Conservation (phyloP, 2,797 vertebrate species). For the Sebastes jordani region DNA sequence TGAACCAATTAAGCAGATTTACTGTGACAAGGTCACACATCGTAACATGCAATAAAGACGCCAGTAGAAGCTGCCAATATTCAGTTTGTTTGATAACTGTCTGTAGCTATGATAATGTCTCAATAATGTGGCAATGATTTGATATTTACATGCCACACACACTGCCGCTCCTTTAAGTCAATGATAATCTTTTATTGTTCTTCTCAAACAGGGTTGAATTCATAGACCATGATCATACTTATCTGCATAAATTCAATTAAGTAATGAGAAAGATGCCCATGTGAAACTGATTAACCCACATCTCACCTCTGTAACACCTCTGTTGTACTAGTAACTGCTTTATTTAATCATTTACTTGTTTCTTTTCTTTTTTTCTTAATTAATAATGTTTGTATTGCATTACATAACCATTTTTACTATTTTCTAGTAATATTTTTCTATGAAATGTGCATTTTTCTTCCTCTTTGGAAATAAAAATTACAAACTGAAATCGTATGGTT, state of each 20-base stretch:
- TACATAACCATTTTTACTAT: neutral
- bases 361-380: neutral
- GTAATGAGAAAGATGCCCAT: neutral
- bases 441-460: neutral
- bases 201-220: neutral
- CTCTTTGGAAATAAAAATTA: neutral
- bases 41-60: constrained; percentile 23
- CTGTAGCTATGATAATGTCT: neutral
- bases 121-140: neutral
- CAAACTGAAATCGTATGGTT: neutral
- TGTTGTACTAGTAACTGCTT: no score
- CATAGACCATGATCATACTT: neutral
- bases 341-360: no score
- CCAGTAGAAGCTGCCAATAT: neutral
- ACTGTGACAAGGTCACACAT: neutral
- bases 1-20: constrained; percentile 11
- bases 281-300: no score
- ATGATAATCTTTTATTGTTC: neutral
- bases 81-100: neutral
- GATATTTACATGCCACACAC: neutral
- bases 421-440: neutral
- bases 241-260: neutral
- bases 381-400: neutral
- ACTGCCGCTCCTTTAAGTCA: neutral
- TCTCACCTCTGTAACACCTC: no score